Base-by-base conservation (phyloP, 2,797 vertebrate species). In the Leptodactylus fallax region DNA sequence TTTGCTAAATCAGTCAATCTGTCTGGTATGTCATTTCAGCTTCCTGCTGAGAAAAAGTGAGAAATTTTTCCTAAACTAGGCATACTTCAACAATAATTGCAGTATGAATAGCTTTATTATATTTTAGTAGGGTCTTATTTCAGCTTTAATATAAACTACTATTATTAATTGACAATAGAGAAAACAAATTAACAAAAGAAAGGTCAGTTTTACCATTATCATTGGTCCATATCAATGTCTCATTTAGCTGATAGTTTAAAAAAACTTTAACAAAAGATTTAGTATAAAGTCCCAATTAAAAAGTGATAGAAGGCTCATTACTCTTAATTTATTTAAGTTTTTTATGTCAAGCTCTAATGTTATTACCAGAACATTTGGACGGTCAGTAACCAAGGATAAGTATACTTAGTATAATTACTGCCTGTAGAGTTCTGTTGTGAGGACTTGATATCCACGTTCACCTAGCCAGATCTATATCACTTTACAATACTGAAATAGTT, bases 1-100 rank as follows among this genome's bases (percentile, higher is more conserved):
- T 76, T 76, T 76, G 10, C 72, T 76, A 49, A 76, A 76, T 76
- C 72, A 76, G 47, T 76, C 72, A 76, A 76, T 51, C 72, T 51
- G 47, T 51, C 47, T 76, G 45, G 13, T 21, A 23, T 76, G 47
- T 76, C 72, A 49, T 51, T 49, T n/a, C 3, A 12, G 47, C 47
- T 76, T 76, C n/a, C 47, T 76, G 72, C 47, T 11, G 11, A 51
- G 47, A 49, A 76, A 19, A 76, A 76, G 11, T 76, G 45, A 76
- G 51, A 76, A 76, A 76, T 76, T 0, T 49, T 45, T 76, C 5
- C 72, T n/a, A 76, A 51, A n/a, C 19, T 5, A 76, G 45, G 4
- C 21, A 76, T 76, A 51, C 47, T 51, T 76, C 47, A 49, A 49
- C 45, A 76, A 51, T 49, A 76, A 76, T 76, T 76, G 21, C 72